Evolutionary conservation across 2,113 vertebrate species (phyloP), one percentile per base, ranked within the genome.

Genomic region (Megaleporinus macrocephalus): DNA sequence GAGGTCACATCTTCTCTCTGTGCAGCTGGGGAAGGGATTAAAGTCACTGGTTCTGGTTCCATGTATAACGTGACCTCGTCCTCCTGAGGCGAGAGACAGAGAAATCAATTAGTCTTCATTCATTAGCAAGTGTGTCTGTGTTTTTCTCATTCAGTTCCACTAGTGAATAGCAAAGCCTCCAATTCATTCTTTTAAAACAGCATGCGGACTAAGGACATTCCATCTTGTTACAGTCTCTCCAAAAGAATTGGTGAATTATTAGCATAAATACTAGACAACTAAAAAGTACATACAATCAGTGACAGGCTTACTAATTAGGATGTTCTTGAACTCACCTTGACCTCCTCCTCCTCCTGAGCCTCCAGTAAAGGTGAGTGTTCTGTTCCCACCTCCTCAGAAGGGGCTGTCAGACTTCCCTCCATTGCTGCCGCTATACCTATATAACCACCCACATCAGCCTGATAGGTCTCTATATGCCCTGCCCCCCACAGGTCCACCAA

Each of bases 11-110:
- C 96, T 87, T 97, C 97, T 83, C 95, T 93, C 79, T 96, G 93
- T 26, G 93, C 86, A 79, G 93, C 88, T 13, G 93, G 93, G 85
- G 93, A 87, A 55, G 86, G 83, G 61, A 76, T 93, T 87, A 94
- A 84, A 83, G 94, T 98, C 79, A 96, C 92, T 0, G 95, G 93
- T 90, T 98, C 97, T 79, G 96, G 92, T 91, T 99, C 97, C 91
- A 96, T 93, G 88, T 95, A 97, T 85, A 98, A 93, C 0, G 93
- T 95, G 69, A 96, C 93, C n/a, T 98, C 96, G 84, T 97, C 96
- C 88, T 94, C 93, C 94, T 95, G 88, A 71, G 51, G 20, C 36
- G 72, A 61, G 61, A 78, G 27, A 78, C 27, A 83, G 36, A 30
- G 16, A 74, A 33, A 24, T 68, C 7, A 59, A 30, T 78, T 71